Base-by-base conservation (phyloP, 2,113 vertebrate genomes). In the Mirza zaza region DNA sequence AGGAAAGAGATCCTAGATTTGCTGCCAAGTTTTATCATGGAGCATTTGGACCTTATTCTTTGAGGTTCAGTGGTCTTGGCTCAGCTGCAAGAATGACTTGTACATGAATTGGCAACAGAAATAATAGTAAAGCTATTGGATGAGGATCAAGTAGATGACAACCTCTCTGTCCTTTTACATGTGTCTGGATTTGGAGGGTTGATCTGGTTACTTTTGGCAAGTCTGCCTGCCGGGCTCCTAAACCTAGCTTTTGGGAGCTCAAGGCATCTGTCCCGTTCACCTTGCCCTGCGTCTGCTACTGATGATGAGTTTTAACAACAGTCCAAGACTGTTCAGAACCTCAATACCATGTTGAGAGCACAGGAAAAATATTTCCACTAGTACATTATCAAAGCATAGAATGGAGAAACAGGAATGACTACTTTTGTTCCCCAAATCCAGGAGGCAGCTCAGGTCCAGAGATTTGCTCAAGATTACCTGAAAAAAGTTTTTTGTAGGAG, bases 41-140 rank as follows among this genome's bases (percentile, higher is more conserved):
- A 32, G 8, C 39, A 18, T 63, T 12, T 76, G 36, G 70, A 65
- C 36, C 27, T 96, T 70, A n/a, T 61, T 91, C 68, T 97, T 83
- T 82, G 67, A 79, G 75, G 71, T 86, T 88, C 82, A 92, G n/a
- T 92, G 70, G 32, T 84, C 59, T 85, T 87, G 57, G 50, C 89
- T 36, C 39, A 95, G 67, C 59, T 82, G 52, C 36, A 68, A 77
- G 63, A 96, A 81, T 94, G 91, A 71, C 50, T 93, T 75, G 36
- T 36, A 23, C 20, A 34, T 70, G 82, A 88, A 90, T 6, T 90
- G 71, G 65, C 71, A 79, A 91, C 34, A 86, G 85, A 96, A 90
- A 81, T 45, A 87, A 17, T 4, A n/a, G 55, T 42, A 81, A 90
- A 95, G 76, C 50, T 81, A 50, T 17, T 85, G 76, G 39, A 36